Base-by-base conservation (phyloP, 2,113 vertebrate species). In the Nesoenas mayeri region DNA sequence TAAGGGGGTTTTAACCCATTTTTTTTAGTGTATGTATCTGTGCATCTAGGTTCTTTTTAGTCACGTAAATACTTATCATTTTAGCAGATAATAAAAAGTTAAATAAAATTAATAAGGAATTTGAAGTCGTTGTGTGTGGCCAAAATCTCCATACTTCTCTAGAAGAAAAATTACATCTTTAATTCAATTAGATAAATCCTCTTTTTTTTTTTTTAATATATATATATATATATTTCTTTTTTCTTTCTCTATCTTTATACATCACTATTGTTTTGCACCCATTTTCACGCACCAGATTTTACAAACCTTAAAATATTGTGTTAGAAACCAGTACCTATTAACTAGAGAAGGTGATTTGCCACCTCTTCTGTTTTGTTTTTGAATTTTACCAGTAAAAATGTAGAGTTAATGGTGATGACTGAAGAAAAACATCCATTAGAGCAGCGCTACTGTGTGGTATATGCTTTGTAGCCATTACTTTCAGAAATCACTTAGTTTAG, bases 401-500 rank as follows among this genome's bases (percentile, higher is more conserved):
- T 11, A 69, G 11, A 40, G 34, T 34, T 72, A 83, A 66, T 31
- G 15, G 72, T 3, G 16, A 10, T 28, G 80, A 73, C 26, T 57
- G 65, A 93, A 94, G 92, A 91, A 94, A 94, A 84, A 95, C 72
- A 70, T 67, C 44, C 25, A 60, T 80, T 60, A 86, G 71, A 89
- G 38, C 57, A 28, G 66, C 0, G 42, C 89, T 86, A 91, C 86
- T 95, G 80, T 92, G 86, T 92, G 79, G 64, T 94, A 72, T 72
- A 34, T 0, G 0, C 54, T 88, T 40, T 9, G 1, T 26, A 40
- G 71, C 89, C 51, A 70, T 93, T 82, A 60, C 65, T 84, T 67
- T 94, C 77, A 89, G 90, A 91, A 92, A 94, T 85, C 80, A 86
- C 90, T 89, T 94, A 66, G 67, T 95, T 96, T 64, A 86, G 82